These are phyloP conservation scores for Drosophila differens DNA, from an alignment of 2,888 invertebrate species.

Conservation along the genomic window DNA sequence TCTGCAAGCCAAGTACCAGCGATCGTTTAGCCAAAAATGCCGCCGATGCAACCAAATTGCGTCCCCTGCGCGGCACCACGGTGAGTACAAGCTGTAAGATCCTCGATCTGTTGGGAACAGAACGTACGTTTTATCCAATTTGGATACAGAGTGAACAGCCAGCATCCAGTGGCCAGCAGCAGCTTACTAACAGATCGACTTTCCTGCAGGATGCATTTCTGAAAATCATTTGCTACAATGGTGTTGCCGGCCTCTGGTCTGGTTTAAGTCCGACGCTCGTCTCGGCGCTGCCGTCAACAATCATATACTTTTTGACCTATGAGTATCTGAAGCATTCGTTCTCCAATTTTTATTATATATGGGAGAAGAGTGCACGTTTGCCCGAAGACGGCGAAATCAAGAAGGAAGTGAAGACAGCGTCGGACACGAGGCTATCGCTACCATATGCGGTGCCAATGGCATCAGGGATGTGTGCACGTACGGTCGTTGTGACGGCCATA, in stretches of 20 bases:
- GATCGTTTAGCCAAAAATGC: constrained; percentile 65
- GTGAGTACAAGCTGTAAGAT: constrained; percentile 73
- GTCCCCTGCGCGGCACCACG: constrained; percentile 89
- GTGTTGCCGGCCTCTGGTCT: constrained; percentile 96
- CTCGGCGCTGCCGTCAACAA: constrained; percentile 96
- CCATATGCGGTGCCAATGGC: constrained; percentile 87
- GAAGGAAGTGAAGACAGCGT: neutral
- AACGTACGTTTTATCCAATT: neutral
- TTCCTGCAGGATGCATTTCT: constrained; percentile 93
- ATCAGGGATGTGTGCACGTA: constrained; percentile 93
- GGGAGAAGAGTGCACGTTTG: neutral
- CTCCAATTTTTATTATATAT: constrained; percentile 77
- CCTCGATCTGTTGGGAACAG: neutral
- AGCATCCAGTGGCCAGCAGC: neutral
- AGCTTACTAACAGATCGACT: neutral
- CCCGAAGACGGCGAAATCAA: neutral
- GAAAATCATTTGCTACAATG: constrained; percentile 95
- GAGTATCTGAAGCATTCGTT: constrained; percentile 92
- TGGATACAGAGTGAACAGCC: neutral
- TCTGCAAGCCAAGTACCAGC: constrained; percentile 90
- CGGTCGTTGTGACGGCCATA: constrained; percentile 92
- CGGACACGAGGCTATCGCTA: neutral
- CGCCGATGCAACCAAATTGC: constrained; percentile 27
- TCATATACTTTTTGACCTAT: constrained; percentile 97
- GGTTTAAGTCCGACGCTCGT: constrained; percentile 97